Evolutionary conservation across 1,140 invertebrate species (phyloP).

Genomic region (Drosophila murphyi): DNA sequence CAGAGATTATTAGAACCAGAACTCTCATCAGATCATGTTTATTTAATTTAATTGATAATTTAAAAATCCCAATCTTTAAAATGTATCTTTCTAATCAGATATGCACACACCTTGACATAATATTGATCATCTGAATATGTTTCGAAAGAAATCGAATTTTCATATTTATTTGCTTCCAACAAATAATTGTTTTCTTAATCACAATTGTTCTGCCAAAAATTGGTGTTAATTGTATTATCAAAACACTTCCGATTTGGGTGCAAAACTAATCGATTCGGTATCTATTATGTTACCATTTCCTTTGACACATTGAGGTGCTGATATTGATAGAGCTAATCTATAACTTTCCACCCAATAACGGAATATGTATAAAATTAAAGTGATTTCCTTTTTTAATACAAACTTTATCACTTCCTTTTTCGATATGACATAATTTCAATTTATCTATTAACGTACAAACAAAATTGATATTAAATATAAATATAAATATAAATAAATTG

Average conservation of each 20-base stretch:
- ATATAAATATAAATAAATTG: too few relatives aligned
- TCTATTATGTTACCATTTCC: not conserved
- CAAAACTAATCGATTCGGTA: constrained; percentile 4
- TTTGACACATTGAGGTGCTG: not conserved
- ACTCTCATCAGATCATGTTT: too few relatives aligned
- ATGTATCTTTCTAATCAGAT: too few relatives aligned
- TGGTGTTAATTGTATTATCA: not conserved
- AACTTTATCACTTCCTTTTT: constrained; percentile 13
- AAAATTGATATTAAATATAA: too few relatives aligned
- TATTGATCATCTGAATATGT: too few relatives aligned
- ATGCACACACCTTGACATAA: too few relatives aligned
- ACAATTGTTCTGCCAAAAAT: not conserved
- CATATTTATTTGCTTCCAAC: too few relatives aligned
- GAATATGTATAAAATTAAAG: not conserved
- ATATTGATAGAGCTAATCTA: not conserved
- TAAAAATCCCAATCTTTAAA: too few relatives aligned
- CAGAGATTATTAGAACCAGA: too few relatives aligned
- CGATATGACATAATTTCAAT: not conserved
- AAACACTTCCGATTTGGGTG: constrained; percentile 8
- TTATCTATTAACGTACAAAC: not conserved
- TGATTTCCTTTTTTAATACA: not conserved
- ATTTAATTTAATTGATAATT: too few relatives aligned
- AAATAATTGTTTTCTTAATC: too few relatives aligned
- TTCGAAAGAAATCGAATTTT: too few relatives aligned
- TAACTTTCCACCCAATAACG: not conserved